Conservation (phyloP, 1,140 invertebrate species). For the Drosophila malerkotliana region DNA sequence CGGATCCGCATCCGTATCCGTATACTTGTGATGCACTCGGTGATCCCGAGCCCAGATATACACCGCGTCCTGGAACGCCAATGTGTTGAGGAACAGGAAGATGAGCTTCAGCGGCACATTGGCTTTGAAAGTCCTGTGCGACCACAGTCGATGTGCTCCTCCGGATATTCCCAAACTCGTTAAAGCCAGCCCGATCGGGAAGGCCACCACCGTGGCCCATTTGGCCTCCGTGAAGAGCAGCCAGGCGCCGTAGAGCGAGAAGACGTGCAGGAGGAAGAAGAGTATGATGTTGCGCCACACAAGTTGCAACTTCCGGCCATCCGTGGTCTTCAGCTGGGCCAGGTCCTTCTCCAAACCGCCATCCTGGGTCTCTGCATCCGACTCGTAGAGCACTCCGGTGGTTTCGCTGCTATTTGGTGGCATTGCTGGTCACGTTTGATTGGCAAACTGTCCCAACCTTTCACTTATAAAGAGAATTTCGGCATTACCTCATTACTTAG, state of each 20-base stretch:
- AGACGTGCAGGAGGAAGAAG: constrained; percentile 92
- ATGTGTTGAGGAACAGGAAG: too few relatives aligned
- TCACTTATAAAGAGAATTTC: background rate
- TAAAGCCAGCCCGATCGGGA: constrained; percentile 53
- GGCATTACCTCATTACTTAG: background rate
- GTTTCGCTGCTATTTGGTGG: constrained; percentile 58
- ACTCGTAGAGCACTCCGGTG: constrained; percentile 87
- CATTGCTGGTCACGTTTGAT: constrained; percentile 1
- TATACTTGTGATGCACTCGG: constrained; percentile 97
- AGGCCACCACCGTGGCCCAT: background rate
- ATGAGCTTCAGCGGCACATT: constrained; percentile 92
- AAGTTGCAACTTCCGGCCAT: constrained; percentile 85
- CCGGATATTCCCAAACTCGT: constrained; percentile 94
- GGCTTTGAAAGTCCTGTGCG: constrained; percentile 97
- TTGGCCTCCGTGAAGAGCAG: constrained; percentile 90
- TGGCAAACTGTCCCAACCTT: background rate
- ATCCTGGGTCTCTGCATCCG: constrained; percentile 86
- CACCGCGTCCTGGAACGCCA: constrained; percentile 95
- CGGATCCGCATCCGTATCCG: constrained; percentile 97
- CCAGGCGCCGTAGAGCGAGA: constrained; percentile 93
- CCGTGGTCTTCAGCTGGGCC: constrained; percentile 78
- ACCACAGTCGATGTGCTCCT: constrained; percentile 96
- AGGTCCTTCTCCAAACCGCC: constrained; percentile 84
- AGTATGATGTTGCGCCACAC: constrained; percentile 97
- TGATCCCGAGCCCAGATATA: constrained; percentile 97